These are phyloP conservation scores for Crocidura indochinensis DNA, from an alignment of 2,797 vertebrate species.

Conservation along the genomic window DNA sequence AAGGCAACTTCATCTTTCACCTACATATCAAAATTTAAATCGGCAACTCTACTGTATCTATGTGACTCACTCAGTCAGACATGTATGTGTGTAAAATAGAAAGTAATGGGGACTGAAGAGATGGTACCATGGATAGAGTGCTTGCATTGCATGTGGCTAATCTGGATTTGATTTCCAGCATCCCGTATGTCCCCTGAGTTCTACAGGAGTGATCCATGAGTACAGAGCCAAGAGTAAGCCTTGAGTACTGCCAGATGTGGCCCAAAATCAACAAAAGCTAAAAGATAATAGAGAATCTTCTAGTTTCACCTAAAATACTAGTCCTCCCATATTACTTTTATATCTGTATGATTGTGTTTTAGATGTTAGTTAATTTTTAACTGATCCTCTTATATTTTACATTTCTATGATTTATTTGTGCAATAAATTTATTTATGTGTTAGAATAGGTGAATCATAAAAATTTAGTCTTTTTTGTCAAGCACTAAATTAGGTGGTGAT, in stretches of 20 bases:
- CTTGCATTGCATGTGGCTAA: too few species aligned
- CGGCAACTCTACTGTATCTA: not conserved
- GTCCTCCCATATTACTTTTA: not conserved
- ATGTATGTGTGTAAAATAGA: not conserved
- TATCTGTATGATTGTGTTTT: not conserved
- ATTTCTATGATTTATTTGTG: not conserved
- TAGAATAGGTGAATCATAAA: not conserved
- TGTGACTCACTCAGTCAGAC: not conserved
- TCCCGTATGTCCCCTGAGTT: too few species aligned
- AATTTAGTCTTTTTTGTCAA: constrained; percentile 29
- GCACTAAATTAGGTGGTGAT: constrained; percentile 13
- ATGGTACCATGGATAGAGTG: too few species aligned
- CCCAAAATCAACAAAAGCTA: too few species aligned
- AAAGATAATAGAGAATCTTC: not conserved
- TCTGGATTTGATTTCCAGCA: too few species aligned
- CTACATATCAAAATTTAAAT: constrained; percentile 24
- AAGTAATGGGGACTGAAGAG: not conserved
- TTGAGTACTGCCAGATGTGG: too few species aligned
- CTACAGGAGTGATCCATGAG: too few species aligned
- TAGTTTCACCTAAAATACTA: constrained; percentile 55
- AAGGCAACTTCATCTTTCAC: constrained; percentile 50
- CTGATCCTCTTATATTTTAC: not conserved
- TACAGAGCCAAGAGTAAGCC: too few species aligned
- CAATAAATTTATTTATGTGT: not conserved
- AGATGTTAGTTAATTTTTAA: constrained; percentile 17